Evolutionary conservation across 2,888 invertebrate species (phyloP).

Genomic region (Luperina nickerlii): DNA sequence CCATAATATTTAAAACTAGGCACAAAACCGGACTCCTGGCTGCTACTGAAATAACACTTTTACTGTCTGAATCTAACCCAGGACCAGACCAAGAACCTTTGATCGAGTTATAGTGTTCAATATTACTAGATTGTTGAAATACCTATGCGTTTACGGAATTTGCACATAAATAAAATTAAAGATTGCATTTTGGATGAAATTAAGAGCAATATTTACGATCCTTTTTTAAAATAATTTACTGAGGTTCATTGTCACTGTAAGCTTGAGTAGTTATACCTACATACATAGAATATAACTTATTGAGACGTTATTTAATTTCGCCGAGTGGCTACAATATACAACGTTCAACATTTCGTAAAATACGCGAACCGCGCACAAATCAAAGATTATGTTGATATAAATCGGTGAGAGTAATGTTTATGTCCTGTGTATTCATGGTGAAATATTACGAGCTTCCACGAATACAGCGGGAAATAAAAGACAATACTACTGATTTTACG

Average conservation of each 20-base stretch:
- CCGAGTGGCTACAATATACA: conserved; percentile 27
- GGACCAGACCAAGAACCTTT: not conserved
- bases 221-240: conserved; percentile 3
- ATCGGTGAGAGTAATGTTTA: conserved; percentile 41
- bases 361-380: conserved; percentile 41
- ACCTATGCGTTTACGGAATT: not conserved
- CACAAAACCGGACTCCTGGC: not conserved
- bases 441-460: conserved; percentile 12
- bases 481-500: conserved; percentile 13
- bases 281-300: not conserved
- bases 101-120: not conserved
- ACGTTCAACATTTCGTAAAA: conserved; percentile 32
- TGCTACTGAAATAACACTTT: not conserved
- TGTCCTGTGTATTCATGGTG: conserved; percentile 22
- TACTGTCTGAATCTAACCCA: not conserved
- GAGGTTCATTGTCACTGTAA: conserved; percentile 14
- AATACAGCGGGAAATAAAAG: conserved; percentile 4
- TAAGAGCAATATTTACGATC: not conserved
- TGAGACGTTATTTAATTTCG: conserved; percentile 30
- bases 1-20: not conserved
- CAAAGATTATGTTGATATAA: conserved; percentile 55
- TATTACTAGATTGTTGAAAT: not conserved
- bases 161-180: not conserved
- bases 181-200: not conserved
- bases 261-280: not conserved